Evolutionary conservation across 2,797 vertebrate species (phyloP), one percentile per base, ranked within the genome.

Genomic region (Enteromius fasciolatus): DNA sequence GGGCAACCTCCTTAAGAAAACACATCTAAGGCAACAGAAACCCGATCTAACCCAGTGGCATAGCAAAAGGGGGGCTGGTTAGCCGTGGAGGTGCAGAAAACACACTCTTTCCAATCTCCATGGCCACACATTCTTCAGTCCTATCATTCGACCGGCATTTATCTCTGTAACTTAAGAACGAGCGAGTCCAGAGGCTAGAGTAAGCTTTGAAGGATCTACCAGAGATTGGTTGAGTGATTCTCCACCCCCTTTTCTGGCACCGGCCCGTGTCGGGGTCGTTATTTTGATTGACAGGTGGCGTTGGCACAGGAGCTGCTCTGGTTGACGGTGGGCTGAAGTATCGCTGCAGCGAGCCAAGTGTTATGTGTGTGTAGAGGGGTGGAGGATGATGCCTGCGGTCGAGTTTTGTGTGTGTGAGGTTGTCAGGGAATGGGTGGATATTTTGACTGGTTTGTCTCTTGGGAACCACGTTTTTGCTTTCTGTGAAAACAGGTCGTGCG

Each of bases 1-100:
- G 84, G 86, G 87, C 83, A 31, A 87, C 92, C 93, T 93, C 90
- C 92, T 91, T 91, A 94, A 93, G 91, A 93, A 93, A 94, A 94
- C 92, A 94, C 89, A 87, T 90, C 81, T 36, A 46, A 82, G 36
- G 73, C 73, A 67, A 59, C 25, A 63, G 63, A 68, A 82, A 82
- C 72, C 11, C 20, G 23, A 82, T 68, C 80, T 68, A 75, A 75
- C n/a, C 36, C 28, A 41, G 59, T 44, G 46, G 61, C 59, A 66
- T 28, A 41, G 44, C 7, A 1, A 63, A 61, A 14, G 8, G 39
- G 41, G 52, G 57, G 18, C 63, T 44, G 61, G 23, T 69, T 76
- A 54, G 77, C 50, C 20, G 31, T 25, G 41, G 61, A 70, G 72
- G 46, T 64, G 44, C 54, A 67, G 68, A 73, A 41, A 78, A 14